These are phyloP conservation scores for Cotesia congregata DNA, from an alignment of 2,888 invertebrate species.

Conservation along the genomic window DNA sequence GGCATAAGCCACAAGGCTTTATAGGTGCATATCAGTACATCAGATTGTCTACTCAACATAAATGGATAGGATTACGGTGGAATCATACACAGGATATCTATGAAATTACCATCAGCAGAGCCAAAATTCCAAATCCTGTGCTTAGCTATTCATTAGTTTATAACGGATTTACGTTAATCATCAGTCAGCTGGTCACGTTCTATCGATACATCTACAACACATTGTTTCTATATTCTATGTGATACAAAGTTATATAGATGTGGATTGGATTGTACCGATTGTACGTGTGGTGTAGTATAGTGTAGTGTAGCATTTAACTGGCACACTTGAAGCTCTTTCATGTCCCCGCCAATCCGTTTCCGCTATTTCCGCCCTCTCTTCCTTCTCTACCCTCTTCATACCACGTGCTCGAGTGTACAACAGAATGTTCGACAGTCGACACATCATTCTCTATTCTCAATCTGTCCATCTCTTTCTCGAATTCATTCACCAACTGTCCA, in stretches of 20 bases:
- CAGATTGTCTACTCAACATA: not conserved
- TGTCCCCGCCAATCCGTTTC: slow-evolving; percentile 5
- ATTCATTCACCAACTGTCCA: not conserved
- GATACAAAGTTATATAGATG: slow-evolving; percentile 3
- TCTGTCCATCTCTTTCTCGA: not conserved
- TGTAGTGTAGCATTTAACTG: slow-evolving; percentile 13
- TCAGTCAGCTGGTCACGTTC: not conserved
- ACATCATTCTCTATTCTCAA: not conserved
- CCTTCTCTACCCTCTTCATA: slow-evolving; percentile 24
- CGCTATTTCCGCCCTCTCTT: slow-evolving; percentile 23
- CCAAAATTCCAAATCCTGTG: slow-evolving; percentile 2
- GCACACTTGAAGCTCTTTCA: not conserved
- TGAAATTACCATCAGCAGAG: not conserved
- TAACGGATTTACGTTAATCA: not conserved
- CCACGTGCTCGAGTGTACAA: slow-evolving; percentile 38
- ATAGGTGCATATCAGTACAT: not conserved
- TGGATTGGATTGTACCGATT: not conserved
- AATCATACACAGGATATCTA: not conserved
- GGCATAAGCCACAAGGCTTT: not conserved
- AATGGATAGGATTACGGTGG: not conserved
- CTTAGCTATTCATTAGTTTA: slow-evolving; percentile 25
- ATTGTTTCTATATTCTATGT: not conserved
- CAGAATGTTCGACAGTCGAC: slow-evolving; percentile 28
- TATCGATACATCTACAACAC: not conserved
- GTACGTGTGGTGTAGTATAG: not conserved